Evolutionary conservation across 2,113 vertebrate genomes (phyloP).

Genomic region (Euleptes europaea): DNA sequence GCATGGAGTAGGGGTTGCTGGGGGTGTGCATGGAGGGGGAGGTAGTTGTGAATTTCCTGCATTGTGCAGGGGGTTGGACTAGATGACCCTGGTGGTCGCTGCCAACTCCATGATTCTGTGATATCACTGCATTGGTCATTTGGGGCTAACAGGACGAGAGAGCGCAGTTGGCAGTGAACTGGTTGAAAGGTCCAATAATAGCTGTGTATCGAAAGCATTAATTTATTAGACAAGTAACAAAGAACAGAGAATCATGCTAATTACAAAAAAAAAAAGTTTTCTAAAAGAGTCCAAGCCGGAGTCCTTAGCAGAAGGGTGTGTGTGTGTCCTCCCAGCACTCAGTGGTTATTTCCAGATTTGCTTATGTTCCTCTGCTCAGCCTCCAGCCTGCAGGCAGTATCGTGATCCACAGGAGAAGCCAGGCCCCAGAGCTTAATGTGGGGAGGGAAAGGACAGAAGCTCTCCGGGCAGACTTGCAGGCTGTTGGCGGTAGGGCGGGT

Average conservation of each 20-base stretch:
- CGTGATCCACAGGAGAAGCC: neutral
- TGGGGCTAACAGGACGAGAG: neutral
- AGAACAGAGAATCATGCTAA: slow-evolving; percentile 5
- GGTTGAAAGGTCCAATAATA: neutral
- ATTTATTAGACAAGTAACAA: slow-evolving; percentile 16
- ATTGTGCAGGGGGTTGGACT: no score
- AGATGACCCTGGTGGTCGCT: no score
- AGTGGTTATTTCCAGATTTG: neutral
- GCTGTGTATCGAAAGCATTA: neutral
- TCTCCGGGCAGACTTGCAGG: no score
- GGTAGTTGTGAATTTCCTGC: no score
- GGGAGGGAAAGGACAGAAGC: neutral
- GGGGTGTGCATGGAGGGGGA: no score
- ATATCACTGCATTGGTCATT: neutral
- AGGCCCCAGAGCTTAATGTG: neutral
- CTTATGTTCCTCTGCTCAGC: neutral
- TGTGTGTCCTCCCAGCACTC: neutral
- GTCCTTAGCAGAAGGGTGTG: neutral
- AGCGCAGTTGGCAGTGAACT: neutral
- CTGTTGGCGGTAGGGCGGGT: neutral
- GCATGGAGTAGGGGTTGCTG: no score
- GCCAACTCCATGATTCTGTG: no score
- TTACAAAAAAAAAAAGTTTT: neutral
- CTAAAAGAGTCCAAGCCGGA: neutral
- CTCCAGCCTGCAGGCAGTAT: neutral